Conservation (phyloP, 2,888 invertebrate species). For the Elysia crispata region DNA sequence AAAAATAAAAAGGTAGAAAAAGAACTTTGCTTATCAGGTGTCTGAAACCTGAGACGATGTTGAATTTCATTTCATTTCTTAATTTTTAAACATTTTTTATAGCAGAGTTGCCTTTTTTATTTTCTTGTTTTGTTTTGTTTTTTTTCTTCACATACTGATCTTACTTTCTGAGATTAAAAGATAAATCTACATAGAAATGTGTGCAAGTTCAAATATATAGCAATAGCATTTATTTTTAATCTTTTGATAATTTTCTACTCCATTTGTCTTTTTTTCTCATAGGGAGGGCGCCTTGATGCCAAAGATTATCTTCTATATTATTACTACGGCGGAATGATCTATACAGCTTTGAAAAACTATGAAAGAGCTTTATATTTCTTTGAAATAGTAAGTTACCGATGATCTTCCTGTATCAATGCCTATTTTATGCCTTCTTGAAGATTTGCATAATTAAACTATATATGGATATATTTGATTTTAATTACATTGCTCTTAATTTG, state of each 20-base stretch:
- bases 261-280: conserved; percentile 43
- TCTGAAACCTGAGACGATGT: no score
- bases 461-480: no score
- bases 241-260: no score
- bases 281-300: conserved; percentile 89
- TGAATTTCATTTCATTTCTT: no score
- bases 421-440: not conserved
- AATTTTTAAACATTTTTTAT: no score
- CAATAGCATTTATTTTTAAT: not conserved
- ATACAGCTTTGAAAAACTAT: conserved; percentile 93
- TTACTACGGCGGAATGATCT: conserved; percentile 99
- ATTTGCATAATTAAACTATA: no score
- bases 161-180: not conserved
- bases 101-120: no score
- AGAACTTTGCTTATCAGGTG: no score
- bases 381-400: conserved; percentile 83
- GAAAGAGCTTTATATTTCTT: conserved; percentile 95
- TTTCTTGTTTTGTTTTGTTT: not conserved
- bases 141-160: no score
- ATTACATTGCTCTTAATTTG: no score
- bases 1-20: no score
- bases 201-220: no score
- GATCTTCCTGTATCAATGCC: not conserved
- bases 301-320: conserved; percentile 95
- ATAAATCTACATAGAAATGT: not conserved